phyloP scores from a whole-genome alignment of 2,113 vertebrate species.

The Todiramphus saurophagus region DNA sequence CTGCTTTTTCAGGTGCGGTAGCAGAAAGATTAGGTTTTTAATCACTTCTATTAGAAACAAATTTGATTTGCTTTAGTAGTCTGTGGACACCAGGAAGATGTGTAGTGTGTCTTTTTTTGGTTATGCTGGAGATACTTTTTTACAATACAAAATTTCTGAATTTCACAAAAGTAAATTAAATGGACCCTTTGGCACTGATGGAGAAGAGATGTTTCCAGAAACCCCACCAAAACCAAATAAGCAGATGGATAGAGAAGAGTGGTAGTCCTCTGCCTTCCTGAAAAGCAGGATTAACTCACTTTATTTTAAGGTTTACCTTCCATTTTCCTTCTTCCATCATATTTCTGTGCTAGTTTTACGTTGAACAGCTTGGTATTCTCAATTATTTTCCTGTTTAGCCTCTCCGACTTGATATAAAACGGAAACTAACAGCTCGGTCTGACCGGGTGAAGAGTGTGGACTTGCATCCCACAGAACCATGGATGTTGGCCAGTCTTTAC shows the following conservation, averaged over 20 bases:
- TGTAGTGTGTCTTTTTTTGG: rapidly evolving
- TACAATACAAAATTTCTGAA: background rate
- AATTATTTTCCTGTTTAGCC: constrained; percentile 74
- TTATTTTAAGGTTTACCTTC: background rate
- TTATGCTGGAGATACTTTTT: background rate
- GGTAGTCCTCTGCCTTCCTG: background rate
- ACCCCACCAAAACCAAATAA: background rate
- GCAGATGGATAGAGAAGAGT: background rate
- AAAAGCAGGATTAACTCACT: background rate
- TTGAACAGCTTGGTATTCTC: background rate
- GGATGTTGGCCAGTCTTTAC: constrained; percentile 97
- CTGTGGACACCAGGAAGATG: background rate
- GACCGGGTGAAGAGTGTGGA: constrained; percentile 96
- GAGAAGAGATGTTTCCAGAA: background rate
- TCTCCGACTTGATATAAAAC: constrained; percentile 94
- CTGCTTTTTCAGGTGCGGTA: background rate
- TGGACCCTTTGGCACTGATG: background rate
- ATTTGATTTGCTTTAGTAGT: background rate
- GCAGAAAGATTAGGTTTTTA: background rate
- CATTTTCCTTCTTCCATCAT: background rate
- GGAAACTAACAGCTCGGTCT: constrained; percentile 91
- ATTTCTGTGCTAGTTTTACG: background rate
- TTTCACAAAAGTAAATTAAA: background rate
- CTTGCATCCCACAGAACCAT: constrained; percentile 92
- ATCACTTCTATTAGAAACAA: rapidly evolving